Percentiles rank a stretch among this genome's conserved stretches.
phyloP scores from a whole-genome alignment of 2,888 invertebrate species.

The Mythimna vitellina region DNA sequence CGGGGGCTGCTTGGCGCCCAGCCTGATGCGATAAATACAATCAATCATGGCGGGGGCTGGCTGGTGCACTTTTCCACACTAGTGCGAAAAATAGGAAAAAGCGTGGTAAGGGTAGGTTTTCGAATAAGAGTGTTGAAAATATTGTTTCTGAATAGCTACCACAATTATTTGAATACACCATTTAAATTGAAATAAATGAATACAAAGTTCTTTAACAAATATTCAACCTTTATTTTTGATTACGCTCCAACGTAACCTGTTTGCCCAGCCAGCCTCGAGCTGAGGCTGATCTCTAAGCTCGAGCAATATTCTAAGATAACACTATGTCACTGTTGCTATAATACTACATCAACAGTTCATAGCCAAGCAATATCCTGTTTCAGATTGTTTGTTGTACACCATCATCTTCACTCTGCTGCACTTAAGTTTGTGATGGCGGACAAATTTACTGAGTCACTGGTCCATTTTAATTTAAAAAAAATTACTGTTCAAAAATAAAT shows the following conservation, averaged over 20 bases:
- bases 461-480: neutral
- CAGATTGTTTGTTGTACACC: constrained; percentile 67
- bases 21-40: no score
- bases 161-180: no score
- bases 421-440: constrained; percentile 65
- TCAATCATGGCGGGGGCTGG: no score
- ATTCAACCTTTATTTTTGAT: neutral
- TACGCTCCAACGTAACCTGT: constrained; percentile 8
- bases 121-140: no score
- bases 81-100: no score
- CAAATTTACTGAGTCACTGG: constrained; percentile 45
- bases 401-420: constrained; percentile 68
- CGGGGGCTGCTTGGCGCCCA: no score
- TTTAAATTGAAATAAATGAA: no score
- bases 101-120: no score
- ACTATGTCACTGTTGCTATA: constrained; percentile 26
- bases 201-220: neutral
- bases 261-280: neutral
- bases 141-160: no score
- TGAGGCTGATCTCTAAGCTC: constrained; percentile 29
- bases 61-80: no score
- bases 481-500: no score
- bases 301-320: constrained; percentile 46
- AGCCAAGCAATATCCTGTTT: constrained; percentile 72
- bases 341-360: constrained; percentile 22